Evolutionary conservation across 2,888 invertebrate genomes (phyloP).

Genomic region (Polydrusus cervinus): DNA sequence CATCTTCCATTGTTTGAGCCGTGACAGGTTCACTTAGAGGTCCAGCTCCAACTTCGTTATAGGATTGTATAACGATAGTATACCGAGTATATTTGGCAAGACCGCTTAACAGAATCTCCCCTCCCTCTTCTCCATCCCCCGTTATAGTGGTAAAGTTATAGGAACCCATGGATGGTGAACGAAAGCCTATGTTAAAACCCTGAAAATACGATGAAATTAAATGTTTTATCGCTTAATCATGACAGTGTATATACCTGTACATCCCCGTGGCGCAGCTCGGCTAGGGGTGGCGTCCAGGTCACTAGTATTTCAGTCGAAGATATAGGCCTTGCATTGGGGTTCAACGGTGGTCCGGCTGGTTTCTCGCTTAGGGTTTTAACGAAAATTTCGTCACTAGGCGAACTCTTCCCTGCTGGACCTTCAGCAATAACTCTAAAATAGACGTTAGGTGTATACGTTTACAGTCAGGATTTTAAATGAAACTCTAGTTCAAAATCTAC

Average conservation of each 20-base stretch:
- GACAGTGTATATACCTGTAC: conserved; percentile 68
- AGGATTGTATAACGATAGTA: conserved; percentile 81
- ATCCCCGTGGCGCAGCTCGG: conserved; percentile 82
- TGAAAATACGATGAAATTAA: conserved; percentile 61
- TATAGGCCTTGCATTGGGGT: conserved; percentile 79
- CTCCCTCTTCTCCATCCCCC: conserved; percentile 81
- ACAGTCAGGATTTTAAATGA: no score
- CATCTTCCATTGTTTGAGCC: conserved; percentile 84
- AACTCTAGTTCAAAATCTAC: background rate
- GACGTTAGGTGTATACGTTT: background rate
- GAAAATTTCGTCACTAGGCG: conserved; percentile 77
- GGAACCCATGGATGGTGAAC: conserved; percentile 73
- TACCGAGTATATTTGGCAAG: conserved; percentile 80
- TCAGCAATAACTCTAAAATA: conserved; percentile 77
- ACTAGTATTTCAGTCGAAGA: conserved; percentile 84
- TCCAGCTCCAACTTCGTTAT: conserved; percentile 83
- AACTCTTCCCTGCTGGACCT: conserved; percentile 82
- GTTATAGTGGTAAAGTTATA: conserved; percentile 82
- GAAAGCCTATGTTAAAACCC: conserved; percentile 84
- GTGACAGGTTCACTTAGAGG: conserved; percentile 80
- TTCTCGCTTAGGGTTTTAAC: conserved; percentile 81
- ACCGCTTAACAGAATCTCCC: conserved; percentile 78
- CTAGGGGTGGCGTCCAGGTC: conserved; percentile 82
- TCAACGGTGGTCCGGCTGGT: conserved; percentile 81
- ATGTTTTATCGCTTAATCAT: no score